These are phyloP conservation scores for Watsonalla binaria DNA, from an alignment of 2,888 invertebrate species.

Conservation along the genomic window DNA sequence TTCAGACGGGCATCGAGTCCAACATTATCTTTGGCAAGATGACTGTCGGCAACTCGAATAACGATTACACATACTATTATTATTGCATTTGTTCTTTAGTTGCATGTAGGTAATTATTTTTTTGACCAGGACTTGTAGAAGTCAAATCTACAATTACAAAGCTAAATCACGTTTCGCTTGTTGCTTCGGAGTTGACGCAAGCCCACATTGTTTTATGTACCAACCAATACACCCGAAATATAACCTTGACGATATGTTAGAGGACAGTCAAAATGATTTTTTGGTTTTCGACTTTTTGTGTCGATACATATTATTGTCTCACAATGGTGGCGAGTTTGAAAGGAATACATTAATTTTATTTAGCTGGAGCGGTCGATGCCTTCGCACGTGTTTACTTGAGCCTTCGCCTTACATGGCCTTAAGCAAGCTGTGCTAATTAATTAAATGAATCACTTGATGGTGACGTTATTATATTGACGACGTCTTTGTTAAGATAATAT, in stretches of 20 bases:
- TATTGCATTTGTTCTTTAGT: not conserved
- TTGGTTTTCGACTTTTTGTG: conserved; percentile 56
- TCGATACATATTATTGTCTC: conserved; percentile 54
- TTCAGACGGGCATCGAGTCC: not conserved
- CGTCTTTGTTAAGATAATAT: too few species aligned
- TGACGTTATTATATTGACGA: too few species aligned
- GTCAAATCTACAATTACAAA: conserved; percentile 47
- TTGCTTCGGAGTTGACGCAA: conserved; percentile 32
- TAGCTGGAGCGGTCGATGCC: conserved; percentile 46
- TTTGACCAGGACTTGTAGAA: conserved; percentile 35
- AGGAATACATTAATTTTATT: conserved; percentile 57
- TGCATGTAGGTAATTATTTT: conserved; percentile 17
- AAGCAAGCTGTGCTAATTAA: conserved; percentile 32
- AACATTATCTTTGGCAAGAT: not conserved
- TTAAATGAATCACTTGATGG: not conserved
- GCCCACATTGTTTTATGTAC: conserved; percentile 43
- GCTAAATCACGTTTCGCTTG: conserved; percentile 28
- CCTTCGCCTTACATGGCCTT: conserved; percentile 20
- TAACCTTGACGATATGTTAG: conserved; percentile 47
- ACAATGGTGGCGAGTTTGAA: conserved; percentile 59
- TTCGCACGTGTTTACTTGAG: conserved; percentile 14
- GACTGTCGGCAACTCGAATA: conserved; percentile 21
- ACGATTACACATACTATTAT: conserved; percentile 8
- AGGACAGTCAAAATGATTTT: conserved; percentile 38
- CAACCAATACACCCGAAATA: conserved; percentile 35